These are phyloP conservation scores for Burhinus oedicnemus DNA, from an alignment of 2,113 vertebrate species.

Conservation along the genomic window DNA sequence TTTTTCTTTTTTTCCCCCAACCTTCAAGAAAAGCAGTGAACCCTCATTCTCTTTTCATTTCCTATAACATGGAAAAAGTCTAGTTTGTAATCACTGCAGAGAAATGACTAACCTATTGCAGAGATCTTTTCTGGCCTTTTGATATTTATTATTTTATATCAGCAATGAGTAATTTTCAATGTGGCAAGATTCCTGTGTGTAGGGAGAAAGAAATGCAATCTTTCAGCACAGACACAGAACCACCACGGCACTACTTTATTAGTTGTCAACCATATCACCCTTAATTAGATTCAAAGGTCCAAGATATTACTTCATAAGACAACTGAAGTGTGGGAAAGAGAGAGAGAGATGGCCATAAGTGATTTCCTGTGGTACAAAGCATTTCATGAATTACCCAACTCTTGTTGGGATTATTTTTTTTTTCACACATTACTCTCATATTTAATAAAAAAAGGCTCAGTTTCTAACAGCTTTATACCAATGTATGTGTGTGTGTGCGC, in stretches of 20 bases:
- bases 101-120: not conserved
- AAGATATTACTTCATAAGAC: not conserved
- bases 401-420: not conserved
- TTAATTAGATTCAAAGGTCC: not conserved
- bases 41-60: not conserved
- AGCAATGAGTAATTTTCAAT: not conserved
- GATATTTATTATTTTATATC: not conserved
- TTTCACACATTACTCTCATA: not conserved
- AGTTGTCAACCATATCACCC: not conserved
- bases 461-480: not conserved
- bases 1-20: not conserved
- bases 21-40: not conserved
- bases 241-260: not conserved
- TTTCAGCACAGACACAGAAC: not conserved
- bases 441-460: not conserved
- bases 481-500: no score
- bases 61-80: not conserved
- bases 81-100: not conserved
- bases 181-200: not conserved
- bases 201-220: not conserved
- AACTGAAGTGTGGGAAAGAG: not conserved
- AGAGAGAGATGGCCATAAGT: not conserved
- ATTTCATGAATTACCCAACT: not conserved
- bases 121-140: not conserved
- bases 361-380: not conserved